Base-by-base conservation (phyloP, 2,888 invertebrate genomes). In the Rhodophaea formosa region DNA sequence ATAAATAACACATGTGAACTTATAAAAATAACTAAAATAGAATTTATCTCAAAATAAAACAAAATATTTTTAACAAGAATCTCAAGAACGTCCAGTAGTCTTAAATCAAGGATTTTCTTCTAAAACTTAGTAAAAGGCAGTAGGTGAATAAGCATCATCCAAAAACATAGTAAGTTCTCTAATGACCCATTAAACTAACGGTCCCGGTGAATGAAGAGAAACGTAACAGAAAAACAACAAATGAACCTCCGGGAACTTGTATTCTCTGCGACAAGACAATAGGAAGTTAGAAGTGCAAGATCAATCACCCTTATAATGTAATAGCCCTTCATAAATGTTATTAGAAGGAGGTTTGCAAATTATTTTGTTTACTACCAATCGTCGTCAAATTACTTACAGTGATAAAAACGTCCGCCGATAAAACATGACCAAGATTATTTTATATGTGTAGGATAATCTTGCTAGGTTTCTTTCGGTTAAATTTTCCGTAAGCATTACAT, bases 241-340 rank as follows among this genome's bases (percentile, higher is more conserved):
- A 67, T 65, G 60, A 66, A 64, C 62, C 58, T 58, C 56, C 59
- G 63, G 58, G 61, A 67, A 62, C 63, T 67, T 65, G 67, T 68
- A 67, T 68, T 65, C 62, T 64, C 63, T 60, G 61, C 61, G 65
- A 65, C 64, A 70, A 66, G 65, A 71, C 68, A 68, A 67, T 62
- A 65, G 62, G 67, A 69, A 30, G 8, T 69, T 65, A 62, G 66
- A 62, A 63, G 62, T 62, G 57, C 57, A 60, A 68, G 62, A 67
- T 67, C 64, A 63, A 68, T 67, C 67, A 66, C 66, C 67, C 65
- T 60, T 60, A 29, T 53, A 59, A 62, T 58, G 59, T 60, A 63
- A 66, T 65, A 63, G 63, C 63, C 65, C 56, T 59, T 46, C 53
- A 59, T 62, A 59, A 2, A 47, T 12, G 61, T 61, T n/a, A n/a